Percentiles rank a stretch among this genome's conserved stretches.
phyloP scores from a whole-genome alignment of 2,888 invertebrate species.

The Tryphoninae sp. region DNA sequence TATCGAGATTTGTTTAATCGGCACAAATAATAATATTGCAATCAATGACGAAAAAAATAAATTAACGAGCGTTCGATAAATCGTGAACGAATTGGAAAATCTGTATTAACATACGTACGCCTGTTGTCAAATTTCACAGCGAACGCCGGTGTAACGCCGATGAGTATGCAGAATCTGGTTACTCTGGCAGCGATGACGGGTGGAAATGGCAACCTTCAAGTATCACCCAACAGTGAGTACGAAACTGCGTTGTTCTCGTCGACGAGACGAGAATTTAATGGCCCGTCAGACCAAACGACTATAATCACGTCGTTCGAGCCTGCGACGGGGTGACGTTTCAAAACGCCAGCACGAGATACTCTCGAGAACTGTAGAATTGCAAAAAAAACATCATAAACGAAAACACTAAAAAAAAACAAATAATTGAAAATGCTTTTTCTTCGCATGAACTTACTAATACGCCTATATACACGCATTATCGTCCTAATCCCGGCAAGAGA shows the following conservation, averaged over 20 bases:
- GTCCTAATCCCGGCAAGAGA: not conserved
- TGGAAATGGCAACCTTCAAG: conserved; percentile 82
- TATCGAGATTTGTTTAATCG: no score
- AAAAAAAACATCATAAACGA: not conserved
- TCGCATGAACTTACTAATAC: conserved; percentile 54
- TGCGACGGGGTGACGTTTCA: not conserved
- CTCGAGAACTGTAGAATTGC: conserved; percentile 38
- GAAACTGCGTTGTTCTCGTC: conserved; percentile 24
- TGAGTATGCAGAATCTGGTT: conserved; percentile 95
- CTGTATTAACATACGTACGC: not conserved
- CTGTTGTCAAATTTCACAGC: conserved; percentile 70
- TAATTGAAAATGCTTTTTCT: conserved; percentile 12
- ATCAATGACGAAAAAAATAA: no score
- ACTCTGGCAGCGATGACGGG: conserved; percentile 92
- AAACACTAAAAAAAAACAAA: not conserved
- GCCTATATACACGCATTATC: conserved; percentile 31
- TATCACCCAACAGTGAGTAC: conserved; percentile 83
- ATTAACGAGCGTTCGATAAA: no score
- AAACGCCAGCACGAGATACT: conserved; percentile 3
- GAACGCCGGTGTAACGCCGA: conserved; percentile 84
- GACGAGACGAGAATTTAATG: conserved; percentile 5
- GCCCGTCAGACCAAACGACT: not conserved
- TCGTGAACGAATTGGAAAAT: not conserved
- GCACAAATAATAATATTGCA: no score
- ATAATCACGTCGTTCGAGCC: not conserved